Evolutionary conservation across 2,888 invertebrate species (phyloP), one percentile per base, ranked within the genome.

Genomic region (Heliconius hortense): DNA sequence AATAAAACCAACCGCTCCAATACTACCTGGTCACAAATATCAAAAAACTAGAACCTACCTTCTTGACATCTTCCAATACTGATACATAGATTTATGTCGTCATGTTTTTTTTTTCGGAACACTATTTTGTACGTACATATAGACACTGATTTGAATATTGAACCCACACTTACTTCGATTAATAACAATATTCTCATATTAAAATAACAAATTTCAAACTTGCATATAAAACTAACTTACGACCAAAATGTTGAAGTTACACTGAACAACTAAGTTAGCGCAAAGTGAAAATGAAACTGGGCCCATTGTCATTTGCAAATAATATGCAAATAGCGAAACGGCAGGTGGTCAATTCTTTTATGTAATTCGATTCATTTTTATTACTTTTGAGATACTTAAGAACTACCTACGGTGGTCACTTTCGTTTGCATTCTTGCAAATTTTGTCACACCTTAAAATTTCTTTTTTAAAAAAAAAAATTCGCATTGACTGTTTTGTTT

Each of bases 321-420:
- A 90, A 90, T 91, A 92, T 93, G 90, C 90, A 91, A 92, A 92
- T 89, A 80, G 82, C 79, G 78, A 80, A 88, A 86, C 92, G 78
- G 87, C 90, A 89, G 93, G 93, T 89, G 93, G 91, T 86, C 90
- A 84, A 87, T 90, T 90, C 88, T 90, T 79, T 62, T 74, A 56
- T 43, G 35, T 75, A 74, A 56, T 56, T 56, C 56, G 80, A 78
- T 78, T 73, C 28, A 56, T 89, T 84, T 78, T 78, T 77, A 79
- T 78, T 77, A 74, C 76, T 80, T 77, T 82, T 80, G 76, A 78
- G 79, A 78, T 80, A 74, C 82, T 79, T 78, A 76, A 78, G 79
- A 79, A 81, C 82, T 80, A 80, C 83, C 82, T 80, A 80, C 83
- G 83, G 82, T 84, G 83, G 87, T 84, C 87, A 92, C 92, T 93